A percentile compares a stretch with the other conserved stretches of the same genome.
phyloP scores from a whole-genome alignment of 2,888 invertebrate species.

The Liopterus haemorrhoidalis region DNA sequence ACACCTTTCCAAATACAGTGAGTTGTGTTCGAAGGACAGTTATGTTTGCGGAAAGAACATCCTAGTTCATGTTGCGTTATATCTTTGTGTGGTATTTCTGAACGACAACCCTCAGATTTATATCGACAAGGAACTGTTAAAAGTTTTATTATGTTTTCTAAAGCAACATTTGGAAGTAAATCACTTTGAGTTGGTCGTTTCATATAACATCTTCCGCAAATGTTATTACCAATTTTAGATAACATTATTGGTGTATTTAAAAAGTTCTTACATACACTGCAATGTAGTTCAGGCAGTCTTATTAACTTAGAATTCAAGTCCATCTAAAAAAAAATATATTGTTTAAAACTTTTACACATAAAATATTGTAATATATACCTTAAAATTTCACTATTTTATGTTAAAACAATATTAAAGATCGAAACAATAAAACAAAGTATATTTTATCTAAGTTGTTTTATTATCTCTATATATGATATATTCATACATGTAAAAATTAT shows the following conservation, averaged over 20 bases:
- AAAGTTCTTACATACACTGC: slow-evolving; percentile 35
- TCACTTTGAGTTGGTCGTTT: slow-evolving; percentile 22
- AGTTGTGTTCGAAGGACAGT: slow-evolving; percentile 31
- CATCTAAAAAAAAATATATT: slow-evolving; percentile 14
- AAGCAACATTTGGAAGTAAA: slow-evolving; percentile 28
- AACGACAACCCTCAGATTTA: slow-evolving; percentile 34
- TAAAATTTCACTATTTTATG: no score
- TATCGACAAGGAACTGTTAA: slow-evolving; percentile 36
- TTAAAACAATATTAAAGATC: no score
- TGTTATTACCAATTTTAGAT: slow-evolving; percentile 36
- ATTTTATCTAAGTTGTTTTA: no score
- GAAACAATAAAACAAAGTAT: no score
- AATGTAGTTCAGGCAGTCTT: slow-evolving; percentile 32
- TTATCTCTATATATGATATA: no score
- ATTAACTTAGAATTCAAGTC: slow-evolving; percentile 34
- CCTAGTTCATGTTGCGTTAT: slow-evolving; percentile 31
- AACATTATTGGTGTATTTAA: slow-evolving; percentile 38
- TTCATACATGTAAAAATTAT: no score
- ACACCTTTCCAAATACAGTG: slow-evolving; percentile 35
- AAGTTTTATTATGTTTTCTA: slow-evolving; percentile 34
- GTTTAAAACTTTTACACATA: no score
- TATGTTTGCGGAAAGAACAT: slow-evolving; percentile 33
- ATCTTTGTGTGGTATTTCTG: slow-evolving; percentile 30
- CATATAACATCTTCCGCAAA: slow-evolving; percentile 36
- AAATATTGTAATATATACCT: no score